phyloP scores from a whole-genome alignment of 2,113 vertebrate genomes.

The Mormyrus lacerda region DNA sequence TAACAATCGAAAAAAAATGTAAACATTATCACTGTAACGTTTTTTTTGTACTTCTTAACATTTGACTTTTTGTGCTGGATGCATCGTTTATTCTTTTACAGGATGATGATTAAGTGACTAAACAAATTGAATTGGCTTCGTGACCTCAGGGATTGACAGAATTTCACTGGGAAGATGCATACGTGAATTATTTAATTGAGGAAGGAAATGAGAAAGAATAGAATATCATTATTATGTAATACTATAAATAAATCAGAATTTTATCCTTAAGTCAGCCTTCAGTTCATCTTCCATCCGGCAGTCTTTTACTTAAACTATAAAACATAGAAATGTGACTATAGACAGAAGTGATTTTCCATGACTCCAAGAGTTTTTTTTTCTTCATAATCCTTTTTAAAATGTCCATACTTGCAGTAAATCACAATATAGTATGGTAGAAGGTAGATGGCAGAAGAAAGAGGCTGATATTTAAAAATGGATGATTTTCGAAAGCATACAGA shows the following conservation, averaged over 20 bases:
- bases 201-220: background rate
- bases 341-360: background rate
- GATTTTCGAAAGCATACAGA: background rate
- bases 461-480: background rate
- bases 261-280: background rate
- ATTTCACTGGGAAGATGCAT: background rate
- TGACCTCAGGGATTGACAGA: background rate
- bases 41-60: background rate
- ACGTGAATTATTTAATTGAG: background rate
- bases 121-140: background rate
- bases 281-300: background rate
- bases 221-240: constrained; percentile 3
- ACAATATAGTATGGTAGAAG: background rate
- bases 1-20: background rate
- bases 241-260: background rate
- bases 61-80: background rate
- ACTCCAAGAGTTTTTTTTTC: background rate
- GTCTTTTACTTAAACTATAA: background rate
- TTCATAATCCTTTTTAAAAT: background rate
- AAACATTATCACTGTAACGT: background rate
- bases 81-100: background rate
- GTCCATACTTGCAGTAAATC: background rate
- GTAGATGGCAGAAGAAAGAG: background rate
- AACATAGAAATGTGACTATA: background rate
- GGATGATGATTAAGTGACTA: background rate